Base-by-base conservation (phyloP, 2,888 invertebrate species). In the Cordilura impudica region DNA sequence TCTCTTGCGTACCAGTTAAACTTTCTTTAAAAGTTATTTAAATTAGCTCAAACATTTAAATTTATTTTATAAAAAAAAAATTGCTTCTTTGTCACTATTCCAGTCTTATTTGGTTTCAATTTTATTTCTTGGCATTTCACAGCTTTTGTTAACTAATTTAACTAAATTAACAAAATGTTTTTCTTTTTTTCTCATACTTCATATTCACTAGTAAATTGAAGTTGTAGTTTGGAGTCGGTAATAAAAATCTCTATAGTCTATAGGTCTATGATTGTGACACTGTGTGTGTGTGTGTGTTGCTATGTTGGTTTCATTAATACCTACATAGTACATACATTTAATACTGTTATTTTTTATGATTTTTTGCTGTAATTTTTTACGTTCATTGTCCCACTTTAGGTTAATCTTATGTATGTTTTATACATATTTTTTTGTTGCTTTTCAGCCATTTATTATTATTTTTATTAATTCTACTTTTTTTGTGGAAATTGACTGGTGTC, bases 361-460 rank as follows among this genome's bases (percentile, higher is more conserved):
- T 39, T 26, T n/a, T 58, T 61, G 63, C 58, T 60, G 23, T 51
- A 60, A 21, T 69, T 49, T 29, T 19, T 69, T 78, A 75, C 56
- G 79, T 71, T 67, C 71, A 67, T 63, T 79, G 79, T 75, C 67
- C 79, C 75, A 79, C 79, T 75, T 79, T 79, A 75, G 79, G 71
- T 79, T 79, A 75, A 79, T 79, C 79, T 79, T 69, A 31, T 67
- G 43, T 43, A 47, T 47, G 19, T 29, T 54, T 18, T 61, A 16
- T 45, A 61, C 3, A n/a, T 19, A 49, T n/a, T 47, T 72, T 63
- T 56, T 75, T 75, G n/a, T n/a, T n/a, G n/a, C n/a, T n/a, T n/a
- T n/a, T 75, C 63, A 63, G 70, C 69, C 61, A 75, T 75, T 75
- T 69, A 69, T 63, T 74, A 67, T 74, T 53, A 31, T 43, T 58